These are phyloP conservation scores for Aleiodes leptofemur DNA, from an alignment of 2,888 invertebrate species.

Conservation along the genomic window DNA sequence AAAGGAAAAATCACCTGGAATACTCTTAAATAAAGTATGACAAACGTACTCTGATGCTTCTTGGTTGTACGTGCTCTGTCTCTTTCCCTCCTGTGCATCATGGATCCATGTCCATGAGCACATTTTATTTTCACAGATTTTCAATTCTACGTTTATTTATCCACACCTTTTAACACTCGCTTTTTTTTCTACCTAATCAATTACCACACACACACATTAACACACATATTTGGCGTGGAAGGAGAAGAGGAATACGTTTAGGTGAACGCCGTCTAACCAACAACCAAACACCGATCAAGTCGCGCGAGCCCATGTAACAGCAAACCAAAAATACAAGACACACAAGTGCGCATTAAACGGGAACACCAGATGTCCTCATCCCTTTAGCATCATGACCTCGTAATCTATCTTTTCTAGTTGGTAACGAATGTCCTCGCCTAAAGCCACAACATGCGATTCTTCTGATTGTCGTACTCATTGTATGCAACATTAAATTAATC, in stretches of 20 bases:
- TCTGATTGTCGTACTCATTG: neutral
- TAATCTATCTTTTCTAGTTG: conserved; percentile 48
- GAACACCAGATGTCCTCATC: conserved; percentile 57
- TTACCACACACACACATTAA: conserved; percentile 9
- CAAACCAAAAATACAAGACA: conserved; percentile 53
- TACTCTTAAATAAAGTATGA: conserved; percentile 46
- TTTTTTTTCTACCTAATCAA: conserved; percentile 1
- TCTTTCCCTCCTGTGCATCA: conserved; percentile 70
- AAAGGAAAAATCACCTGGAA: conserved; percentile 24
- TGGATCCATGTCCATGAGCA: conserved; percentile 58
- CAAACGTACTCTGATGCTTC: conserved; percentile 68
- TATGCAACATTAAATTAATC: neutral
- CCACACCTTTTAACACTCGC: conserved; percentile 7
- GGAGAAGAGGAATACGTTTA: conserved; percentile 17
- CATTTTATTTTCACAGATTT: conserved; percentile 53
- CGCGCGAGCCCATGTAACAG: conserved; percentile 5
- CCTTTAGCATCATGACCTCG: conserved; percentile 53
- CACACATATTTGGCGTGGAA: neutral
- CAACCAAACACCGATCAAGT: conserved; percentile 20
- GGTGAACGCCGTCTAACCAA: conserved; percentile 1
- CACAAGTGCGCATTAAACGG: conserved; percentile 59
- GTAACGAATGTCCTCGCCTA: conserved; percentile 30
- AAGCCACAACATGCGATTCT: neutral
- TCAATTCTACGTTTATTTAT: conserved; percentile 9
- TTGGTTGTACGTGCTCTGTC: conserved; percentile 64